Evolutionary conservation across 2,113 vertebrate species (phyloP), one percentile per base, ranked within the genome.

Genomic region (Platysternon megacephalum): DNA sequence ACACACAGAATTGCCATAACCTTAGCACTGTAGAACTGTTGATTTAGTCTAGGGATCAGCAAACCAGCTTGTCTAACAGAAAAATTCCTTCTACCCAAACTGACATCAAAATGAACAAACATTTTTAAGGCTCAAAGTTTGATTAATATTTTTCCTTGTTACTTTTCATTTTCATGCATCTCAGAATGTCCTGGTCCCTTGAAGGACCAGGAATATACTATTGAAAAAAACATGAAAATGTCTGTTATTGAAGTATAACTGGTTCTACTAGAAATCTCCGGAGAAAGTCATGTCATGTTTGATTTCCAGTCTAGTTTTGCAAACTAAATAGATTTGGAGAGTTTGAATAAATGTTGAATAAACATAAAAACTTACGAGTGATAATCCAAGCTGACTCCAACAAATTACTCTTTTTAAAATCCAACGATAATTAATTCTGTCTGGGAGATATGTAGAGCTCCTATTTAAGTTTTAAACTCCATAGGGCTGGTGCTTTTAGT

Each of bases 341-440:
- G 46, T 32, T 21, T 72, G 49, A 88, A 42, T 0, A 94, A 93
- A 84, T 48, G 48, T 61, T 48, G 61, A 79, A 79, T 90, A 55
- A 78, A n/a, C n/a, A 80, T 1, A 3, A 2, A 29, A 8, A 39
- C 82, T 2, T 9, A 1, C 0, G 55, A 42, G 55, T 46, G 8
- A 61, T 93, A 83, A 53, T 91, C 86, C 10, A 81, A 86, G 91
- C 7, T 79, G 46, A 0, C 11, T 83, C 42, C 88, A 79, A 22
- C 52, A 85, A 91, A 89, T 32, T 0, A 55, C 10, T 79, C 22
- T 83, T 90, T 53, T 90, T 90, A 19, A 44, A 87, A 87, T 49
- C 44, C 26, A 82, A 48, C 10, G 49, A 93, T 7, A 2, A 81
- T 2, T 46, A 4, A 1, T 39, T 82, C 8, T 88, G 85, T 91